Percentiles rank a stretch among this genome's conserved stretches.
Conservation (phyloP, 2,797 vertebrate genomes). For the Phoebastria nigripes region DNA sequence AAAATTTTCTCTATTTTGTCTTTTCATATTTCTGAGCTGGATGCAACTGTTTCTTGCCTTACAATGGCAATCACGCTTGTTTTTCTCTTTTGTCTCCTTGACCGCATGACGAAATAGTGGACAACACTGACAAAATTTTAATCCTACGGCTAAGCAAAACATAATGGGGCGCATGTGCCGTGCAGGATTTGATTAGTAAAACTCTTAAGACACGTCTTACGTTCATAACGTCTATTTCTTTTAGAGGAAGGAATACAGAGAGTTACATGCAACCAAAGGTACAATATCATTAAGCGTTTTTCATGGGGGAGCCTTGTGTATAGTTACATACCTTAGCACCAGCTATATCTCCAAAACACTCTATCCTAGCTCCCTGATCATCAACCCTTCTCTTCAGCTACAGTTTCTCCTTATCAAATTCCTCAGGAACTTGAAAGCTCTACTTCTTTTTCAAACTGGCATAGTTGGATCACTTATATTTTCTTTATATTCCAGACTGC, state of each 20-base stretch:
- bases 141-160: background rate
- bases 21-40: background rate
- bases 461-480: background rate
- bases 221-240: background rate
- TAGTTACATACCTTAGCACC: background rate
- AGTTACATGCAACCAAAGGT: background rate
- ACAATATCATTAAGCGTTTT: background rate
- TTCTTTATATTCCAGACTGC: background rate
- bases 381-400: background rate
- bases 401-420: background rate
- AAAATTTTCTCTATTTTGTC: background rate
- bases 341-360: background rate
- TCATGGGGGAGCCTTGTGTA: background rate
- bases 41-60: background rate
- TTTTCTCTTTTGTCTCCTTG: background rate
- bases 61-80: background rate
- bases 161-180: background rate
- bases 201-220: background rate
- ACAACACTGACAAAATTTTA: background rate
- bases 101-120: background rate
- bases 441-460: background rate
- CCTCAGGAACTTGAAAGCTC: background rate
- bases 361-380: background rate
- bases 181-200: background rate
- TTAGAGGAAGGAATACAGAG: background rate